Base-by-base conservation (phyloP, 2,113 vertebrate species). In the Odontesthes bonariensis region DNA sequence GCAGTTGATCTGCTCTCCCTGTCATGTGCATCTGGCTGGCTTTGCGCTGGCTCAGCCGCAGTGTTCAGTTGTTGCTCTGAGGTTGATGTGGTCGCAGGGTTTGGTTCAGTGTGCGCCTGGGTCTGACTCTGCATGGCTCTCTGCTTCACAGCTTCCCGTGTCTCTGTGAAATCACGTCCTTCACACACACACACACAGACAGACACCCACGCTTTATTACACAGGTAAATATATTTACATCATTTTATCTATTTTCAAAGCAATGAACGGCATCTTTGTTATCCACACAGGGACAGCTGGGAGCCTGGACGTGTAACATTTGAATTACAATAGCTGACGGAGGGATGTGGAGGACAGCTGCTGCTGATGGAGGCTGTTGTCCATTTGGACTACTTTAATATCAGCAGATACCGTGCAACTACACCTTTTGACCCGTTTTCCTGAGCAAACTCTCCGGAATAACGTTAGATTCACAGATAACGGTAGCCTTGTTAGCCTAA, bases 41-140 rank as follows among this genome's bases (percentile, higher is more conserved):
- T 40, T 6, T 33, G 77, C 62, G 16, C 65, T 35, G 82, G 62
- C 59, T 57, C 57, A 44, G 57, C 23, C 38, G 63, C 78, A 1
- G 66, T 38, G 64, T 79, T 68, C 52, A 46, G 57, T 0, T 17
- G 65, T 23, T 31, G 69, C 64, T 75, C 73, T 40, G 65, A 6
- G 46, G 77, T 52, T 23, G 51, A 74, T 32, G 76, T 59, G 69
- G 42, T 64, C 57, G 32, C 67, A 19, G 75, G 75, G 20, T 56
- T 67, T 62, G 79, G 46, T 10, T 33, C 65, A 8, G 17, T 67
- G 65, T 63, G 73, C 1, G 63, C 44, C 66, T 79, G 63, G 53
- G 20, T 73, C 4, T 51, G 53, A 67, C 75, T 87, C 81, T 89
- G 85, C 92, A 93, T 91, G 77, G 75, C 65, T 79, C 13, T 19